Percentiles rank a stretch among this genome's conserved stretches.
These are phyloP conservation scores for Addax nasomaculatus DNA, from an alignment of 2,113 vertebrate genomes.

Conservation along the genomic window DNA sequence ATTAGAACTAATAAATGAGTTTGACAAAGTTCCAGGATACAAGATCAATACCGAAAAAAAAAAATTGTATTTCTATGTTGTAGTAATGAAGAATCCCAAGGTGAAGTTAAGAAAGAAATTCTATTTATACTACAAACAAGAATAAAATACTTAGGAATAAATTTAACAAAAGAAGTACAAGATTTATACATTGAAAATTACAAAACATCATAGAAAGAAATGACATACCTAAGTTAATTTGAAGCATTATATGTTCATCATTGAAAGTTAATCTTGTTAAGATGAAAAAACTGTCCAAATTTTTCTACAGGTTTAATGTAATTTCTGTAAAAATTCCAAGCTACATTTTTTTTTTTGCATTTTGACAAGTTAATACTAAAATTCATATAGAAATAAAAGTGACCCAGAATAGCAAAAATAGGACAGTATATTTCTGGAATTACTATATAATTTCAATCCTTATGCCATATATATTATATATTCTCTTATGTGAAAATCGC, in stretches of 20 bases:
- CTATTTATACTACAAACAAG: neutral
- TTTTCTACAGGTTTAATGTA: neutral
- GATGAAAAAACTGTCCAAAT: neutral
- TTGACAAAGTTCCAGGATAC: neutral
- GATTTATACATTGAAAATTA: neutral
- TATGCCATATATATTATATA: neutral
- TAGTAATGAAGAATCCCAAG: neutral
- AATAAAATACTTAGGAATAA: neutral
- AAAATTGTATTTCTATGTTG: neutral
- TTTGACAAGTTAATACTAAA: neutral
- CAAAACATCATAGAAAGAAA: neutral
- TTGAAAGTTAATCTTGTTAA: neutral
- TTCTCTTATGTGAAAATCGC: neutral
- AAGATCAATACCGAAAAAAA: neutral
- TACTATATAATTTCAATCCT: neutral
- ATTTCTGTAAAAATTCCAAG: neutral
- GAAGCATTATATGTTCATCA: neutral
- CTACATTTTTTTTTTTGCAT: neutral
- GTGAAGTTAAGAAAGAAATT: neutral
- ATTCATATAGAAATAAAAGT: neutral
- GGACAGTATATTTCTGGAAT: neutral
- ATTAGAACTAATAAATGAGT: neutral
- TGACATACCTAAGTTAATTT: neutral
- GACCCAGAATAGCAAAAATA: neutral
- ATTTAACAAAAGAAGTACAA: neutral